Base-by-base conservation (phyloP, 2,888 invertebrate genomes). In the Bombyx huttoni region DNA sequence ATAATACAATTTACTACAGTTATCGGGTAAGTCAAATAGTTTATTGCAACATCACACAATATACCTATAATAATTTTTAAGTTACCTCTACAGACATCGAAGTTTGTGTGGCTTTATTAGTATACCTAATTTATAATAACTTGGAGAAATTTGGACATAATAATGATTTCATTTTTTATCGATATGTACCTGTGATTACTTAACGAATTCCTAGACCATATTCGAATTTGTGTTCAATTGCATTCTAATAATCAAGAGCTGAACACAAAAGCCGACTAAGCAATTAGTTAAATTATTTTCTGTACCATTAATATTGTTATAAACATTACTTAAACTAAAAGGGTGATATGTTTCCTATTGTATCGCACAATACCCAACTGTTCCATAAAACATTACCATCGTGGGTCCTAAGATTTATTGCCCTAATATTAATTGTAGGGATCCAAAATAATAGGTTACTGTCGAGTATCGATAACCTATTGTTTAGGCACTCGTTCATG, bases 381-480 rank as follows among this genome's bases (percentile, higher is more conserved):
- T 51, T 34, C 33, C 53, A 53, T 58, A 64, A 53, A 60, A 59
- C 60, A 66, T 61, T 57, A 56, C 51, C 56, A 61, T 59, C 59
- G 50, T 53, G 50, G 49, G 52, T 57, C 56, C 54, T 61, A 67
- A 73, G 76, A 78, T 82, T 81, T 78, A 86, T 77, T 65, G 53
- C 63, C 64, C 40, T 40, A 7, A 59, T 73, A 79, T 77, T 78
- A 81, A 81, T 76, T 68, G 75, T 61, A 62, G 69, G 75, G 76
- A 67, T 63, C 60, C 58, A 57, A 63, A 65, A 67, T 74, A 73
- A 70, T 69, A 61, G 63, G 61, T 64, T 61, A 40, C 40, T 40
- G 1, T 40, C 40, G 40, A 40, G 40, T 40, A 62, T 66, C 68
- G 65, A 63, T 56, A 24, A 40, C 40, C 40, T 40, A 40, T 40